Conservation (phyloP, 1,140 invertebrate species). For the Steinernema feltiae region DNA sequence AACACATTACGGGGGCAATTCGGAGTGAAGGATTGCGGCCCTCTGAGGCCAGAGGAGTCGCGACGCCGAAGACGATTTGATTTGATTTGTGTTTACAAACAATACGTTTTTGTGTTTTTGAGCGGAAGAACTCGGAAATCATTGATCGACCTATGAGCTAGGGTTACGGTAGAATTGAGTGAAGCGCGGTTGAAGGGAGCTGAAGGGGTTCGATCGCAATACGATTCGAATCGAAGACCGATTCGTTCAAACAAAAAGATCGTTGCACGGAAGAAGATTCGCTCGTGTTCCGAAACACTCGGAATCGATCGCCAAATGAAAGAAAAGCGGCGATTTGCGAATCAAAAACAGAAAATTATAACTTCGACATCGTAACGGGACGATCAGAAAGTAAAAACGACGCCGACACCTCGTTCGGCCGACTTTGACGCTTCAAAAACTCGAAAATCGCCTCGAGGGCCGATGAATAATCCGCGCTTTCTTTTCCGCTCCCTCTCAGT, state of each 20-base stretch:
- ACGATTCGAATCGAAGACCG: too few species aligned
- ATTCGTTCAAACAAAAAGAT: too few species aligned
- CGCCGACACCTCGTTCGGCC: neutral
- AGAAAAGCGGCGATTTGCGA: too few species aligned
- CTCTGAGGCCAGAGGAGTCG: neutral
- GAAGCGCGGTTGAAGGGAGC: too few species aligned
- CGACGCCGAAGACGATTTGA: neutral
- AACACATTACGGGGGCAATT: slow-evolving; percentile 4
- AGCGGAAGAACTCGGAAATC: neutral
- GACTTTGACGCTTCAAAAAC: neutral
- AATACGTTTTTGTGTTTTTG: neutral
- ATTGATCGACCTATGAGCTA: too few species aligned
- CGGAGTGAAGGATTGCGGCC: slow-evolving; percentile 4
- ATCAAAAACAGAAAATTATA: neutral
- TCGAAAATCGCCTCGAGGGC: slow-evolving; percentile 1
- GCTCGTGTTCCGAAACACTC: too few species aligned
- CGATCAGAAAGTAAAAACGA: neutral
- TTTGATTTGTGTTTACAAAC: slow-evolving; percentile 7
- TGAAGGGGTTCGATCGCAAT: too few species aligned
- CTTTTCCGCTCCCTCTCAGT: neutral
- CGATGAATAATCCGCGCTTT: slow-evolving; percentile 12
- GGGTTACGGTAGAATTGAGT: too few species aligned
- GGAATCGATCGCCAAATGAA: too few species aligned
- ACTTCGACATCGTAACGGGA: neutral
- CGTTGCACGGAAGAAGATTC: too few species aligned